Percentiles rank a stretch among this genome's conserved stretches.
Evolutionary conservation across 2,113 vertebrate species (phyloP).

Genomic region (Chinchilla lanigera): DNA sequence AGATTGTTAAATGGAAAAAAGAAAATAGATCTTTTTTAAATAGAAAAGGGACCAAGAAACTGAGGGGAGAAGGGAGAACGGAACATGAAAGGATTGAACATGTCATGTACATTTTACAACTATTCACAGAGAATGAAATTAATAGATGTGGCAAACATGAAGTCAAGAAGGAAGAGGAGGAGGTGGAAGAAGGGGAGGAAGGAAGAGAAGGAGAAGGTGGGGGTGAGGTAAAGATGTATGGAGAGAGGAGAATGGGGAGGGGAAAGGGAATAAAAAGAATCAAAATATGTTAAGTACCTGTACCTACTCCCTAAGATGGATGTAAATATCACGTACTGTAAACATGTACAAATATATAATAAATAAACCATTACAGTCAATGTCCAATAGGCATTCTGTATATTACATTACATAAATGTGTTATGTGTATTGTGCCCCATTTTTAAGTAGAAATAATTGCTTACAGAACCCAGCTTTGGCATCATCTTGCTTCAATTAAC

Average conservation of each 20-base stretch:
- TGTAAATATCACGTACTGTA: background rate
- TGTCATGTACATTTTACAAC: background rate
- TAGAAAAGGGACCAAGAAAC: background rate
- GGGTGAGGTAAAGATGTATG: background rate
- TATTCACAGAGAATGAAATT: background rate
- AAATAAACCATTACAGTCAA: background rate
- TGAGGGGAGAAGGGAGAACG: background rate
- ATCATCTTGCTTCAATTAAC: background rate
- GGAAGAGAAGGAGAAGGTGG: background rate
- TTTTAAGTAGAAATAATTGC: background rate
- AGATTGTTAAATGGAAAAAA: background rate
- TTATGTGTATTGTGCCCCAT: background rate
- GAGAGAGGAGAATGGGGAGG: background rate
- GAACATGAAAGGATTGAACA: background rate
- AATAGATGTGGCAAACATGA: background rate
- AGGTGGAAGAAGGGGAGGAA: background rate
- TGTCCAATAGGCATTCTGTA: background rate
- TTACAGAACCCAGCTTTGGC: background rate
- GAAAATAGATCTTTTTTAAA: background rate
- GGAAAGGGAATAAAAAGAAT: background rate
- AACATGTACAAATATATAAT: background rate
- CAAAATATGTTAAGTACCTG: background rate
- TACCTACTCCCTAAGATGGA: background rate
- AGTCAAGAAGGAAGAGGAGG: background rate
- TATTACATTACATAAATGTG: background rate